These are phyloP conservation scores for Pelodiscus sinensis DNA, from an alignment of 2,113 vertebrate genomes.

Conservation along the genomic window DNA sequence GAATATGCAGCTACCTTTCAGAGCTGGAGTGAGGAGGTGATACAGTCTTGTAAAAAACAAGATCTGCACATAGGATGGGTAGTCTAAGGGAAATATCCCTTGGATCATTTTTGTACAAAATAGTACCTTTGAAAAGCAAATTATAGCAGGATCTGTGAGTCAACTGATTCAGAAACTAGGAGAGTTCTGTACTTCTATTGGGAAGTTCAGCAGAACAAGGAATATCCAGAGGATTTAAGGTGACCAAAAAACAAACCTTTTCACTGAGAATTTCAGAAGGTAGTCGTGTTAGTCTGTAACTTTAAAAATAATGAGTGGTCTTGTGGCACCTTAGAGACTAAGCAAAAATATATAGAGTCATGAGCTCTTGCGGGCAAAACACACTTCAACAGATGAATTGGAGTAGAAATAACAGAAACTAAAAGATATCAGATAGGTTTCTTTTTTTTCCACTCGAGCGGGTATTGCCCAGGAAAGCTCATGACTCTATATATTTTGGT, in stretches of 20 bases:
- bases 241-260: background rate
- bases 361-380: too few relatives aligned
- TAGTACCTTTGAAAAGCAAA: background rate
- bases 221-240: background rate
- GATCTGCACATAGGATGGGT: constrained; percentile 14
- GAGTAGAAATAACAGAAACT: too few relatives aligned
- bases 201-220: background rate
- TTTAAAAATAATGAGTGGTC: too few relatives aligned
- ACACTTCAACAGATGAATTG: too few relatives aligned
- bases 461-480: too few relatives aligned
- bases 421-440: too few relatives aligned
- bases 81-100: background rate
- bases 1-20: background rate
- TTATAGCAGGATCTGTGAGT: background rate
- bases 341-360: too few relatives aligned
- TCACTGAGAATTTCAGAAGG: background rate
- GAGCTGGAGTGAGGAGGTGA: constrained; percentile 6
- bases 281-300: too few relatives aligned
- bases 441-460: too few relatives aligned
- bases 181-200: fast-evolving
- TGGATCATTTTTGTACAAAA: background rate
- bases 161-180: background rate
- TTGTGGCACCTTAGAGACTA: too few relatives aligned
- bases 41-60: constrained; percentile 43
- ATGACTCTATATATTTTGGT: too few relatives aligned